Evolutionary conservation across 2,113 vertebrate species (phyloP).

Genomic region (Acanthisitta chloris): DNA sequence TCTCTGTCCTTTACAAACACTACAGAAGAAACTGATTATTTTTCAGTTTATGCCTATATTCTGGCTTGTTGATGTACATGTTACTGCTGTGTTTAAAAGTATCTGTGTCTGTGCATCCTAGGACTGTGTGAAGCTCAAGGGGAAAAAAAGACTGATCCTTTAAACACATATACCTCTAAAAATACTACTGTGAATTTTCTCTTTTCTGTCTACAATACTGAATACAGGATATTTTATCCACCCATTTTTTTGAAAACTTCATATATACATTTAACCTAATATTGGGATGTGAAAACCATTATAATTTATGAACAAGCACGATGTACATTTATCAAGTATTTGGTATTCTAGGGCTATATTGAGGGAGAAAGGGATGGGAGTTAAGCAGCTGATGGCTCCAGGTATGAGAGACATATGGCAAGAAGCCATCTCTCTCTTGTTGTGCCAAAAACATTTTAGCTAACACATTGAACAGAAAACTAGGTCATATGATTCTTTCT

Average conservation of each 20-base stretch:
- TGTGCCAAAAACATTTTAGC: slow-evolving; percentile 9
- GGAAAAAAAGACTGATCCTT: background rate
- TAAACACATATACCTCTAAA: background rate
- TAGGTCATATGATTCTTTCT: background rate
- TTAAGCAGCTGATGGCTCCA: background rate
- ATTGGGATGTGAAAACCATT: background rate
- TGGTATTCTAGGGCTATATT: background rate
- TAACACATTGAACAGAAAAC: background rate
- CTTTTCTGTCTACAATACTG: background rate
- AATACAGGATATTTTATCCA: background rate
- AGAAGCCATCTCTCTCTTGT: background rate
- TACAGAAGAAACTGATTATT: background rate
- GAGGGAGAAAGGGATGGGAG: background rate
- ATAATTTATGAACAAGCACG: background rate
- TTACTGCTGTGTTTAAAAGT: background rate
- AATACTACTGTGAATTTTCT: background rate
- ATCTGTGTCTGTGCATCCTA: background rate
- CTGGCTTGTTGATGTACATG: background rate
- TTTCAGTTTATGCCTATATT: background rate
- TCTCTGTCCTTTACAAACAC: background rate
- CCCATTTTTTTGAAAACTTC: background rate
- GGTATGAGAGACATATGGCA: background rate
- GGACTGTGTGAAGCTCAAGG: background rate
- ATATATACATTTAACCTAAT: background rate
- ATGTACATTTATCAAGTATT: background rate